phyloP scores from a whole-genome alignment of 2,797 vertebrate species.

The Sebastes dallii region DNA sequence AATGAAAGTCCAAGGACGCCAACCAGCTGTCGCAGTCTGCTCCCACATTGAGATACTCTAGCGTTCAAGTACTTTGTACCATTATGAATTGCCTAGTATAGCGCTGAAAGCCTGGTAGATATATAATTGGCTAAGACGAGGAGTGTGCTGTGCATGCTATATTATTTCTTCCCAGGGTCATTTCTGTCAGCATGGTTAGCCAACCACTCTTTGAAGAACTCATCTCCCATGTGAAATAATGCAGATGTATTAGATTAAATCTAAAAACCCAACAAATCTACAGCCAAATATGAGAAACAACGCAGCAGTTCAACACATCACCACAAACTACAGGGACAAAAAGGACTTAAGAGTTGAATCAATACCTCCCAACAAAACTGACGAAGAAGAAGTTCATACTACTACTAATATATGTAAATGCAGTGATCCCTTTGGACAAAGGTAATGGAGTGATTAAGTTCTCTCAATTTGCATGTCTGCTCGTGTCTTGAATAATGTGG shows the following conservation, averaged over 20 bases:
- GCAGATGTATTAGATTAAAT: neutral
- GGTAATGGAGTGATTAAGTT: conserved; percentile 30
- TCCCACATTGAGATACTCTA: conserved; percentile 42
- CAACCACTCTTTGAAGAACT: neutral
- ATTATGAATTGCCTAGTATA: conserved; percentile 32
- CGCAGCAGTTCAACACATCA: neutral
- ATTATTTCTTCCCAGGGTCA: conserved; percentile 25
- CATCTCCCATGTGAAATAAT: neutral
- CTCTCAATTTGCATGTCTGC: conserved; percentile 21
- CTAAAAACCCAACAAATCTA: neutral
- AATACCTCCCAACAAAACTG: neutral
- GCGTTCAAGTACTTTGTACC: conserved; percentile 44
- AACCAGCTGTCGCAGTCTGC: conserved; percentile 65
- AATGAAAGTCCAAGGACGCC: conserved; percentile 48
- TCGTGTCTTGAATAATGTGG: conserved; percentile 40
- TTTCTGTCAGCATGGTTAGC: conserved; percentile 37
- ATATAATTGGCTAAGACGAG: conserved; percentile 56
- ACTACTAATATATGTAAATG: conserved; percentile 31
- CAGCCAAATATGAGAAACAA: neutral
- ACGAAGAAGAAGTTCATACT: neutral
- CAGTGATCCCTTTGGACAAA: conserved; percentile 36
- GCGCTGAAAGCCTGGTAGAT: conserved; percentile 26
- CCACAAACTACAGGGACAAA: neutral
- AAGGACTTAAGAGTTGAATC: neutral
- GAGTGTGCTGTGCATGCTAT: conserved; percentile 23